Conservation (phyloP, 1,140 invertebrate species). For the Pachyrhynchus sulphureomaculatus region DNA sequence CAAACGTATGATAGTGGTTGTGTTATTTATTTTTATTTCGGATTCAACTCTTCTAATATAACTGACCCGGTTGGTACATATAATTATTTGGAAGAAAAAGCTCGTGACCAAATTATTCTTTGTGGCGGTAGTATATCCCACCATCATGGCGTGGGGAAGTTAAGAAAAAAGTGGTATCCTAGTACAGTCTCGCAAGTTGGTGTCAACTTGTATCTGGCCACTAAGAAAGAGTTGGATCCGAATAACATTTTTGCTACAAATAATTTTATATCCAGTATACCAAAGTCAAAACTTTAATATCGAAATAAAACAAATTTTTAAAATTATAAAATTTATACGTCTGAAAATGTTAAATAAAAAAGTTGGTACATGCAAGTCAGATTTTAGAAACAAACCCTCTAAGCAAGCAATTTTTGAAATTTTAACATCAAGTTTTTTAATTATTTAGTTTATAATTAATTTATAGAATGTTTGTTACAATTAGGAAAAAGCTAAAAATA, state of each 20-base stretch:
- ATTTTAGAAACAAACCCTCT: too few species aligned
- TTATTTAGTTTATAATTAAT: too few species aligned
- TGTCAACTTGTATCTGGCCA: conserved; percentile 70
- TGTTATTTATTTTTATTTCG: conserved; percentile 98
- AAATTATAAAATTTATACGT: too few species aligned
- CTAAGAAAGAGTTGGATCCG: conserved; percentile 89
- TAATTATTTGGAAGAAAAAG: conserved; percentile 79
- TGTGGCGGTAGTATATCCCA: conserved; percentile 92
- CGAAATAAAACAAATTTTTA: too few species aligned
- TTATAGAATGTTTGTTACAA: too few species aligned
- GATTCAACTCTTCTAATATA: conserved; percentile 74
- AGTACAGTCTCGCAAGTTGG: conserved; percentile 75
- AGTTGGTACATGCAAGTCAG: too few species aligned
- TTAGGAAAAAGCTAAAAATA: too few species aligned
- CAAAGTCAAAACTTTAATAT: conserved; percentile 40
- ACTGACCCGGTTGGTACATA: conserved; percentile 78
- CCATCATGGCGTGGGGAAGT: conserved; percentile 95
- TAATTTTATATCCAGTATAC: conserved; percentile 62
- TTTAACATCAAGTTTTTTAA: too few species aligned
- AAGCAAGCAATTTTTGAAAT: too few species aligned
- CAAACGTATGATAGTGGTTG: conserved; percentile 97
- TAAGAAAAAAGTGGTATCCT: conserved; percentile 82
- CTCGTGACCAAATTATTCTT: conserved; percentile 89
- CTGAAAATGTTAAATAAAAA: too few species aligned
- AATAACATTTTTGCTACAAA: conserved; percentile 89